Percentiles rank a stretch among this genome's conserved stretches.
Conservation (phyloP, 2,797 vertebrate species). For the Thripadectes ignobilis region DNA sequence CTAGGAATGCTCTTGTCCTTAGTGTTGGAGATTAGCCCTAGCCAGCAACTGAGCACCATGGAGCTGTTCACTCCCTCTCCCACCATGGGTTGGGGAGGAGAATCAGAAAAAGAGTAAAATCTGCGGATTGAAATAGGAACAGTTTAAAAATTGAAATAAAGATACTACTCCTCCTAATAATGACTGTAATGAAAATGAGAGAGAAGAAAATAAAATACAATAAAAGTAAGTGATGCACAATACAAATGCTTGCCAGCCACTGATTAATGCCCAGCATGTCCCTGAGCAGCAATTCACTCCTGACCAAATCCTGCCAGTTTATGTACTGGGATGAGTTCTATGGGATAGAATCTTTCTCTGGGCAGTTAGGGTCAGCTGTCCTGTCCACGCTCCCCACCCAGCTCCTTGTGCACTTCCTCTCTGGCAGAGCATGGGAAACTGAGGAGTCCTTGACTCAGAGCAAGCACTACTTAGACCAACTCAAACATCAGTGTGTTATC, state of each 20-base stretch:
- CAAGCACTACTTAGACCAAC: background rate
- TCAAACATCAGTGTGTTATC: background rate
- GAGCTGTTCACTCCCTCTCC: background rate
- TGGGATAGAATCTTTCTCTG: background rate
- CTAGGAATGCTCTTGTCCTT: background rate
- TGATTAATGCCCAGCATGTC: accelerated
- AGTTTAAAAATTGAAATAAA: background rate
- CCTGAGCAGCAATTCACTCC: background rate
- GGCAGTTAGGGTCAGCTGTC: background rate
- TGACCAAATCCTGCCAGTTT: background rate
- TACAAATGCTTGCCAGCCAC: background rate
- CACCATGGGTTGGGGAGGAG: background rate
- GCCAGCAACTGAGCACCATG: accelerated
- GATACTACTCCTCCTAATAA: background rate
- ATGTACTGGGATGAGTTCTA: background rate
- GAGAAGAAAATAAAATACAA: background rate
- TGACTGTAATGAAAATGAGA: background rate
- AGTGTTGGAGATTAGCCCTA: background rate
- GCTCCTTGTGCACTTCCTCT: background rate
- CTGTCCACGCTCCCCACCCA: background rate
- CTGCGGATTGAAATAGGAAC: background rate
- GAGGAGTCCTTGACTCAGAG: background rate
- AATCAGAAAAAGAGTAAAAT: background rate
- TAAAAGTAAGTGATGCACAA: background rate
- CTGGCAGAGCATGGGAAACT: background rate